Percentiles rank a stretch among this genome's conserved stretches.
phyloP scores from a whole-genome alignment of 2,888 invertebrate genomes.

The Hymenopus coronatus region DNA sequence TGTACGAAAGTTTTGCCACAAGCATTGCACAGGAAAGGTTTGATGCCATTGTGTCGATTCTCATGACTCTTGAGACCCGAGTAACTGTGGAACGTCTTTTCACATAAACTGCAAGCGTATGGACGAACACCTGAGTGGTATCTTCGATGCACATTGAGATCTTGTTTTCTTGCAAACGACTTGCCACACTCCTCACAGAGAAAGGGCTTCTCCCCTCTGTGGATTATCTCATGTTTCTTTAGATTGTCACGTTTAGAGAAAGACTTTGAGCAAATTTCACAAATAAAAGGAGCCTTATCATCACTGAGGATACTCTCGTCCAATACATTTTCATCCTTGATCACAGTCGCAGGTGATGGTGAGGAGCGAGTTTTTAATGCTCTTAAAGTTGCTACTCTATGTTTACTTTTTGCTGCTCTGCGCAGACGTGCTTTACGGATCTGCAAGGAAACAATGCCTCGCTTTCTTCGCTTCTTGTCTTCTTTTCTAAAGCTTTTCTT shows the following conservation, averaged over 20 bases:
- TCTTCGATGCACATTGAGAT: conserved; percentile 36
- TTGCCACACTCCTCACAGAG: conserved; percentile 51
- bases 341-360: not conserved
- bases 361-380: not conserved
- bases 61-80: conserved; percentile 31
- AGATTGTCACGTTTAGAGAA: conserved; percentile 25
- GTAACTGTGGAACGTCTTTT: conserved; percentile 34
- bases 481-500: not conserved
- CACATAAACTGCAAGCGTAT: conserved; percentile 37
- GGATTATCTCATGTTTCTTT: conserved; percentile 25
- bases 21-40: conserved; percentile 35
- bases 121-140: conserved; percentile 35
- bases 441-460: not conserved
- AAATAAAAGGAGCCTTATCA: conserved; percentile 12
- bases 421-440: not conserved
- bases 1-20: conserved; percentile 38
- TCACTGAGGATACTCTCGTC: not conserved
- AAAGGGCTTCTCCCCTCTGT: conserved; percentile 45
- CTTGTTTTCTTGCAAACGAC: conserved; percentile 46
- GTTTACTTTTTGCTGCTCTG: not conserved
- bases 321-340: not conserved
- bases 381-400: not conserved
- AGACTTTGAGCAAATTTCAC: conserved; percentile 19
- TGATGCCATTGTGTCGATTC: conserved; percentile 25
- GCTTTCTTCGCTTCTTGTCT: conserved; percentile 6